Evolutionary conservation across 2,888 invertebrate genomes (phyloP), one percentile per base, ranked within the genome.

Genomic region (Encarsia formosa): DNA sequence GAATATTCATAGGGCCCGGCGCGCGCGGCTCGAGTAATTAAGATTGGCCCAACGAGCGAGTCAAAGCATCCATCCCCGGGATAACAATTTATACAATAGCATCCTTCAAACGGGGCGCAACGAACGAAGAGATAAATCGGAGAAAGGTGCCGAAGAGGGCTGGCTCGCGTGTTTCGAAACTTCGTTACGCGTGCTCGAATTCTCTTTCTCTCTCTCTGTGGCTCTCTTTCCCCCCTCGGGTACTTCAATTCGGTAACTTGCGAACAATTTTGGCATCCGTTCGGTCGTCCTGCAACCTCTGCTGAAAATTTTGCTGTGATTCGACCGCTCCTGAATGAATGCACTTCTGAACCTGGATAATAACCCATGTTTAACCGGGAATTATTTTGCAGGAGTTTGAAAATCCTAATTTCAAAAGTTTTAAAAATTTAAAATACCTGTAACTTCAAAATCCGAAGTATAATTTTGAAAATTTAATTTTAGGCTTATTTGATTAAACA

Each of bases 1-100:
- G 46, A 46, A 46, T 46, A 46, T 46, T 46, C 38, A 46, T 46
- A 24, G n/a, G n/a, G n/a, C n/a, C n/a, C n/a, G n/a, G n/a, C n/a
- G n/a, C n/a, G n/a, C n/a, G n/a, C n/a, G n/a, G 23, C 20, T 15
- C 29, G 20, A 29, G 46, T 38, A 46, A 46, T 46, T 46, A 46
- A 46, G 46, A 38, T 46, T 38, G 2, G 26, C 15, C 18, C 41
- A 29, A 29, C 41, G 32, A 29, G 38, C 38, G 15, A 38, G 38
- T 46, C 46, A 46, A 46, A 46, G 46, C 29, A 26, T n/a, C 26
- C 24, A 20, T 20, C 41, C 29, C 20, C n/a, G n/a, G n/a, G n/a
- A n/a, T n/a, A n/a, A 24, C 16, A 40, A 40, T 22, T 40, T 40
- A 19, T 24, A 40, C 26, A 40, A 40, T 40, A 40, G 24, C 19